phyloP scores from a whole-genome alignment of 1,140 invertebrate species.

The Ooceraea biroi region DNA sequence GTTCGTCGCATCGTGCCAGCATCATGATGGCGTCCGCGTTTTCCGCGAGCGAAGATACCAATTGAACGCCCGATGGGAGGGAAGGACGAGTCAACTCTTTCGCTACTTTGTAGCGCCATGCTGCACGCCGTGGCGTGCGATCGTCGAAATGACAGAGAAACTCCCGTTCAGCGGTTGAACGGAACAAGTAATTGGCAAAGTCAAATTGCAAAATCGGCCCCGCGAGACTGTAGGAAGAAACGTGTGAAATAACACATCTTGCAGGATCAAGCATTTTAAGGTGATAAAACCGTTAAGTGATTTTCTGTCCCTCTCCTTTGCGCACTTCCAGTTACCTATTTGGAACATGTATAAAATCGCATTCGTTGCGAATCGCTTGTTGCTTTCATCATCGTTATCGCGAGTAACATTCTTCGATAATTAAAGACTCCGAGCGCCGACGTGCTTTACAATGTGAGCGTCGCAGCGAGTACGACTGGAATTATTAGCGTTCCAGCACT shows the following conservation, averaged over 20 bases:
- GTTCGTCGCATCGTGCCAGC: background rate
- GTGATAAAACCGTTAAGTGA: too few species aligned
- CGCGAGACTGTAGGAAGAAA: too few species aligned
- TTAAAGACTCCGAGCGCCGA: constrained; percentile 18
- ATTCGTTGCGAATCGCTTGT: background rate
- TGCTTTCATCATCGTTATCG: background rate
- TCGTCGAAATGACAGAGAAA: background rate
- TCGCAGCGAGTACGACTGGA: constrained; percentile 21
- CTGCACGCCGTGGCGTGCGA: background rate
- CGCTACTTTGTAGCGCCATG: background rate
- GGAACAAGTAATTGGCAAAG: background rate
- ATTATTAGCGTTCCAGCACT: constrained; percentile 57
- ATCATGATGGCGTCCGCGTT: constrained; percentile 22
- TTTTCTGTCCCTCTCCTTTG: too few species aligned
- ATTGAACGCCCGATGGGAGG: background rate
- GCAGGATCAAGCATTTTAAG: too few species aligned
- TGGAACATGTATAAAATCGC: background rate
- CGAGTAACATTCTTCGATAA: constrained; percentile 39
- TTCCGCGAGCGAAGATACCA: constrained; percentile 35
- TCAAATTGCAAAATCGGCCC: background rate
- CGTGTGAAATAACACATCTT: too few species aligned
- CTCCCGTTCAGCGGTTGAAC: background rate
- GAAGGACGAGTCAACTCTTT: constrained; percentile 17
- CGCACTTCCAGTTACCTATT: too few species aligned
- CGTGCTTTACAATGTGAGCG: constrained; percentile 17